Conservation (phyloP, 2,888 invertebrate species). For the Plusia festucae region DNA sequence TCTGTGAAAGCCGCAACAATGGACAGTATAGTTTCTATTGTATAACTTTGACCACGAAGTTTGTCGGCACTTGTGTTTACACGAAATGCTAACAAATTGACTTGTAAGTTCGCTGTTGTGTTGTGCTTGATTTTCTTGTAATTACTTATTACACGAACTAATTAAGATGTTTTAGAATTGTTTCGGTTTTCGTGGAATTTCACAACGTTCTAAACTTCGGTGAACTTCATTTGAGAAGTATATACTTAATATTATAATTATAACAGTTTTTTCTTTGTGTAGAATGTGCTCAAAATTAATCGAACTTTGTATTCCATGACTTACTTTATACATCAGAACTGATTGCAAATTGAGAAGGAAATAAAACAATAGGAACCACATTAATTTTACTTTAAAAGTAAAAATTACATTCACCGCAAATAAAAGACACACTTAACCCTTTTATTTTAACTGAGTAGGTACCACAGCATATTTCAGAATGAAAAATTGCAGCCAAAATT, state of each 20-base stretch:
- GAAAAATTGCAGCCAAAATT: constrained; percentile 26
- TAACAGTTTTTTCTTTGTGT: too few relatives aligned
- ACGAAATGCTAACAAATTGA: constrained; percentile 63
- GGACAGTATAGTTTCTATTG: constrained; percentile 62
- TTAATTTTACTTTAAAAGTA: not conserved
- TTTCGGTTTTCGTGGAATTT: not conserved
- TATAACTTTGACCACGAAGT: constrained; percentile 59
- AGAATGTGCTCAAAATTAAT: too few relatives aligned
- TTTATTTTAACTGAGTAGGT: constrained; percentile 1
- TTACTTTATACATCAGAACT: too few relatives aligned
- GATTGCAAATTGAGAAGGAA: not conserved
- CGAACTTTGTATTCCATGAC: too few relatives aligned
- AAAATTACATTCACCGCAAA: not conserved
- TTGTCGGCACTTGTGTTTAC: constrained; percentile 60
- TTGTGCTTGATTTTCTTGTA: constrained; percentile 41
- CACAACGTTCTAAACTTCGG: too few relatives aligned
- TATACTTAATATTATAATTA: too few relatives aligned
- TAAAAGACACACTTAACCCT: not conserved
- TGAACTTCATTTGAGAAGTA: too few relatives aligned
- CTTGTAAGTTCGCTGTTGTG: constrained; percentile 50
- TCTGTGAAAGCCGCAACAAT: constrained; percentile 46
- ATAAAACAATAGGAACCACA: not conserved
- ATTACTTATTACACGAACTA: constrained; percentile 14
- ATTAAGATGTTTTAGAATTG: constrained; percentile 14
- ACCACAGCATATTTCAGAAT: constrained; percentile 16